Evolutionary conservation across 2,797 vertebrate genomes (phyloP), one percentile per base, ranked within the genome.

Genomic region (Pagetopsis macropterus): DNA sequence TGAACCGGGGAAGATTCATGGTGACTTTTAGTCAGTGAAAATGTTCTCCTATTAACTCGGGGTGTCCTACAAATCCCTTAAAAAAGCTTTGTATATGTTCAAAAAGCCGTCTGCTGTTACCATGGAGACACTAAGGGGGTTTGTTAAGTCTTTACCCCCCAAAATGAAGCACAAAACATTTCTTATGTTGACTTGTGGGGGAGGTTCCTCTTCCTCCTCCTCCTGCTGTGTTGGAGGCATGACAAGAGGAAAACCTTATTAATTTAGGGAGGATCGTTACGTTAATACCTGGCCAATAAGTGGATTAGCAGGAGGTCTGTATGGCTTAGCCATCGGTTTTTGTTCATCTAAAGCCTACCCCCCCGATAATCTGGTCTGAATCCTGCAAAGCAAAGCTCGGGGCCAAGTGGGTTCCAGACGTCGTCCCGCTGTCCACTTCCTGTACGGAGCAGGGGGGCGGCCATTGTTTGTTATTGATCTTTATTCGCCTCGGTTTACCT

Each of bases 221-320:
- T 79, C 82, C 79, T 44, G 51, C 66, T 70, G 64, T 15, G 71
- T 48, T 27, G 58, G 67, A 75, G 13, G 41, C 31, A 27, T 70
- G 64, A 71, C 17, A 13, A 71, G 40, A 37, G n/a, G 65, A 59
- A 70, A 81, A 71, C 81, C 84, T 76, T 62, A 88, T 92, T 92
- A 92, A 92, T 65, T 87, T 55, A 57, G 79, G 83, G 82, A 60
- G 75, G 87, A 91, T 91, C 67, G 37, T 72, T 82, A 56, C 50
- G 70, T 71, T 91, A 91, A 93, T 92, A 88, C 91, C 77, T 88
- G 77, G 57, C 87, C 88, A 92, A 93, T 93, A 91, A 93, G 87
- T 89, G 89, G 93, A 93, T 94, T 94, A 93, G 41, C 66, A 19
- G 79, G 62, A 79, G 84, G 90, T 90, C 89, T 84, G 48, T 31